Base-by-base conservation (phyloP, 1,140 invertebrate genomes). In the Colletes latitarsis region DNA sequence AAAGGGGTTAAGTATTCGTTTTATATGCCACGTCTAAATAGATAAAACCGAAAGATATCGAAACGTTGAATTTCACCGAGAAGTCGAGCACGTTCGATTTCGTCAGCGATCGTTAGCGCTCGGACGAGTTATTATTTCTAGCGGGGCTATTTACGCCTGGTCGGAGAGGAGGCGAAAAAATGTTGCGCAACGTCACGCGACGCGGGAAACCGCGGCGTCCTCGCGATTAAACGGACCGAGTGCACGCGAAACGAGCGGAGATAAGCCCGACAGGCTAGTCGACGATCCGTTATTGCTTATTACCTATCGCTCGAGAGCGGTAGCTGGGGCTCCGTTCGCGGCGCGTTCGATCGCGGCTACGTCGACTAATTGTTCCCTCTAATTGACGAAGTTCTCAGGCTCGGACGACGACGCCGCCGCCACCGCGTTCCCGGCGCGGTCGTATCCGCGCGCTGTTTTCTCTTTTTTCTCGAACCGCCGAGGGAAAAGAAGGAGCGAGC, bases 311-410 rank as follows among this genome's bases (percentile, higher is more conserved):
- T 84, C 69, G 60, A 21, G 64, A 49, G 6, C 15, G 57, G 69
- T 72, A 74, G 69, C 70, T 85, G 55, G 30, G 30, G 30, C 30
- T 30, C 30, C 9, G 8, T 30, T 9, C 17, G 15, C 21, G 58
- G 62, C 66, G 58, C 70, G 74, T 39, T 55, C 78, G 82, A 87
- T 81, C 71, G 57, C 82, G 55, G 74, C 69, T 67, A 62, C 82
- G 80, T 52, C 78, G 83, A 89, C 89, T 92, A 91, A 92, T 92
- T 92, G 89, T 92, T 91, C 76, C 82, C 85, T 84, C 88, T 92
- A 92, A 92, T 92, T 92, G 91, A 92, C 88, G 77, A 91, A 89
- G 90, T 92, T 92, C 90, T 92, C 91, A 92, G 90, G 90, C 90
- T 89, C 77, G 66, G 46, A 58, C 69, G 12, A 30, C 74, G 46